Conservation (phyloP, 2,797 vertebrate species). For the Vultur gryphus region DNA sequence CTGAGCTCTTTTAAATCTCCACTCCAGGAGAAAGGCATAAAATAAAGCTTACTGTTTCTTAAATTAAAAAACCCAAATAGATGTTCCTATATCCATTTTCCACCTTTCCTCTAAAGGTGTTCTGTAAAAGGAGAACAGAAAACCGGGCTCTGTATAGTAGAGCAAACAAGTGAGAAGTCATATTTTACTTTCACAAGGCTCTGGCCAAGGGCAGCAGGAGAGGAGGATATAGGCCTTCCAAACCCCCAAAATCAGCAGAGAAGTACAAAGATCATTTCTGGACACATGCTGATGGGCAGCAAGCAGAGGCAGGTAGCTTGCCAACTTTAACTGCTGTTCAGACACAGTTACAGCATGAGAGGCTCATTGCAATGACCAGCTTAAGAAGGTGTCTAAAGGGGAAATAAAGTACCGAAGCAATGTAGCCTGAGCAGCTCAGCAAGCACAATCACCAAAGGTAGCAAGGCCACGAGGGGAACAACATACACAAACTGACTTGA, state of each 20-base stretch:
- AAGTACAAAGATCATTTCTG: accelerated
- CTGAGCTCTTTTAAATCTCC: neutral
- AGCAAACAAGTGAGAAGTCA: neutral
- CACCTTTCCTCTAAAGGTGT: neutral
- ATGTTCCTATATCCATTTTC: neutral
- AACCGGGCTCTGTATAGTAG: neutral
- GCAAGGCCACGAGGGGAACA: neutral
- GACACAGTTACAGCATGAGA: neutral
- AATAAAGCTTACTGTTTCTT: neutral
- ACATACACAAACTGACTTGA: neutral
- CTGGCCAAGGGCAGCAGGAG: neutral
- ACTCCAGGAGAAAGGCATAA: neutral
- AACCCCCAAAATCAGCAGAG: neutral
- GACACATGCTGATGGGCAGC: neutral
- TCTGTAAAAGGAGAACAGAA: neutral
- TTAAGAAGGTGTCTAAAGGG: neutral
- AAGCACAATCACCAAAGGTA: neutral
- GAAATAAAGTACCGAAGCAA: neutral
- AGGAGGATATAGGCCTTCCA: neutral
- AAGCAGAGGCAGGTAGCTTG: neutral
- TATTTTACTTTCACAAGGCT: neutral
- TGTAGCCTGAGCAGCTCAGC: accelerated
- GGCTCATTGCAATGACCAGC: neutral
- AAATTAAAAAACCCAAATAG: neutral
- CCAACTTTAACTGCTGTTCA: neutral